Evolutionary conservation across 1,140 invertebrate genomes (phyloP), one percentile per base, ranked within the genome.

Genomic region (Metaphire vulgaris): DNA sequence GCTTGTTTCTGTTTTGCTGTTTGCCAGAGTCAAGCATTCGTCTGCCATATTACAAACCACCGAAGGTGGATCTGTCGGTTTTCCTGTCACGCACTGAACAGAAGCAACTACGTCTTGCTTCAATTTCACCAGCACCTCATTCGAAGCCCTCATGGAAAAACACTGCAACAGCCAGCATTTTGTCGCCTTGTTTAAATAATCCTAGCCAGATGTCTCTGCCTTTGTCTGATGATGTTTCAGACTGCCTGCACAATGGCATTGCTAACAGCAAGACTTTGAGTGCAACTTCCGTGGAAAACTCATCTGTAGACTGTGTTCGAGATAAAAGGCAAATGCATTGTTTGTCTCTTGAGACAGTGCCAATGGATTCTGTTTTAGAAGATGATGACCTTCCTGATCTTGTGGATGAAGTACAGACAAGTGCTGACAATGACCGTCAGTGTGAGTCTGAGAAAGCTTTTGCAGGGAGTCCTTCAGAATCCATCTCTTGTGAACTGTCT

Each of bases 41-140:
- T 16, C 29, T 75, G n/a, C 74, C 74, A 30, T 75, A 75, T 66
- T 66, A 75, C 67, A 30, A 75, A 26, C 74, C 74, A n/a, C 65
- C 31, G 26, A 75, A 75, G 34, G 2, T 75, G 1, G 74, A 69
- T 68, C 65, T 75, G 28, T 68, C 64, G 1, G 74, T 75, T 26
- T 75, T 75, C 67, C 67, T 75, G 31, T 30, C 30, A 29, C 29
- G 74, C 15, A 75, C 74, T 14, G 30, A 68, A 33, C 56, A 66
- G 31, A 75, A 75, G 68, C 74, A 68, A 66, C 21, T 28, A 14
- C 30, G n/a, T n/a, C 32, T 75, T 32, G 28, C 65, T 29, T 31
- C 70, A 15, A 32, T 69, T 56, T 56, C 41, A 56, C 6, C 41
- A 56, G 21, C 41, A 56, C 41, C 41, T 56, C 41, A 21, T 12